Evolutionary conservation across 1,140 invertebrate genomes (phyloP).

Genomic region (Psix sp.): DNA sequence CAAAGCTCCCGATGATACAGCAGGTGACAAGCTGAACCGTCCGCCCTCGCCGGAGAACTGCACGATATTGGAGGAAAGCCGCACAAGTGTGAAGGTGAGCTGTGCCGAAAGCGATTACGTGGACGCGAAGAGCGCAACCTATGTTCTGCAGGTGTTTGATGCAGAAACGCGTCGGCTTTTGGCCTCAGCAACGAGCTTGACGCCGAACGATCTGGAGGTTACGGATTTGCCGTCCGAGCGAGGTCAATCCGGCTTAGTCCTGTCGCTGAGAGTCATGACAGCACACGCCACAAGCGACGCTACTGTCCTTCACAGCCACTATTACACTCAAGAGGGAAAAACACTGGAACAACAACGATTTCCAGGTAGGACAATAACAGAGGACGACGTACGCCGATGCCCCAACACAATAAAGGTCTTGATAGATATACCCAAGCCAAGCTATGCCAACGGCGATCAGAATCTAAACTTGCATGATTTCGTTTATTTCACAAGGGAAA

Average conservation of each 20-base stretch:
- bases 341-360: slow-evolving; percentile 71
- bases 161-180: slow-evolving; percentile 76
- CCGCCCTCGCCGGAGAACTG: slow-evolving; percentile 76
- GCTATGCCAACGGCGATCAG: too few species aligned
- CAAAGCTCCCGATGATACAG: slow-evolving; percentile 62
- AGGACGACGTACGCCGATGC: slow-evolving; percentile 9
- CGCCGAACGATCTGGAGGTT: slow-evolving; percentile 75
- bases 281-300: slow-evolving; percentile 78
- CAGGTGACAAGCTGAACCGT: slow-evolving; percentile 70
- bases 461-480: too few species aligned
- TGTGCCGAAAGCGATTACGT: slow-evolving; percentile 73
- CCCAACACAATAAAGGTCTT: slow-evolving; percentile 9
- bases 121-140: slow-evolving; percentile 71
- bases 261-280: slow-evolving; percentile 77
- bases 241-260: slow-evolving; percentile 74
- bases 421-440: slow-evolving; percentile 27
- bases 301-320: slow-evolving; percentile 75
- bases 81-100: slow-evolving; percentile 74
- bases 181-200: slow-evolving; percentile 76
- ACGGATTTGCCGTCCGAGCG: slow-evolving; percentile 74
- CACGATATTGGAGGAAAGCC: slow-evolving; percentile 75
- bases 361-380: slow-evolving; percentile 68
- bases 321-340: slow-evolving; percentile 74
- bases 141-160: slow-evolving; percentile 79
- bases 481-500: too few species aligned